Percentiles rank a stretch among this genome's conserved stretches.
Conservation (phyloP, 2,113 vertebrate genomes). For the Phrynosoma platyrhinos region DNA sequence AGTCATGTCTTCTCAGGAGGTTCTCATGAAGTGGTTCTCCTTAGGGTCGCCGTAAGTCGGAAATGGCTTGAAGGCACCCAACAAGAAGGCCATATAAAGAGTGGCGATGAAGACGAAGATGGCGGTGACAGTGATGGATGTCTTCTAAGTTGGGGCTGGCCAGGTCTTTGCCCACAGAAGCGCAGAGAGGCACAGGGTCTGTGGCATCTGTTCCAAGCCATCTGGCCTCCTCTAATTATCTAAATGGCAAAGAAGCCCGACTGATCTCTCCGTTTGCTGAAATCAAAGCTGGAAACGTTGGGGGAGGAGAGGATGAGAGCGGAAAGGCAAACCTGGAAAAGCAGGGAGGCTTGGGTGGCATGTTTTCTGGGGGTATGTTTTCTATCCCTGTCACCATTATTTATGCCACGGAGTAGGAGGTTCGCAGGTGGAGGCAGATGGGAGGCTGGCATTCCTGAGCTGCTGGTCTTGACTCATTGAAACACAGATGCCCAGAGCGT, state of each 20-base stretch:
- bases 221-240: constrained; percentile 19
- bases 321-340: neutral
- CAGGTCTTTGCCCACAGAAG: neutral
- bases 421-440: neutral
- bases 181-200: neutral
- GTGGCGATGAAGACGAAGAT: no score
- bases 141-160: no score
- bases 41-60: no score
- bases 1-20: neutral
- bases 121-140: no score
- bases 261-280: neutral
- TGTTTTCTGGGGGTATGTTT: neutral
- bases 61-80: no score
- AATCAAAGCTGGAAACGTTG: neutral
- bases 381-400: neutral
- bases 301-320: neutral
- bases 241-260: neutral
- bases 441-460: neutral
- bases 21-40: no score
- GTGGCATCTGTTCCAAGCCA: neutral
- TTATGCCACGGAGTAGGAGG: neutral
- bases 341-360: no score
- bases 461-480: neutral
- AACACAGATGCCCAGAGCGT: neutral
- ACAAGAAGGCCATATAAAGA: no score